A percentile compares a stretch with the other conserved stretches of the same genome.
Evolutionary conservation across 2,888 invertebrate species (phyloP).

Genomic region (Oscheius sp.): DNA sequence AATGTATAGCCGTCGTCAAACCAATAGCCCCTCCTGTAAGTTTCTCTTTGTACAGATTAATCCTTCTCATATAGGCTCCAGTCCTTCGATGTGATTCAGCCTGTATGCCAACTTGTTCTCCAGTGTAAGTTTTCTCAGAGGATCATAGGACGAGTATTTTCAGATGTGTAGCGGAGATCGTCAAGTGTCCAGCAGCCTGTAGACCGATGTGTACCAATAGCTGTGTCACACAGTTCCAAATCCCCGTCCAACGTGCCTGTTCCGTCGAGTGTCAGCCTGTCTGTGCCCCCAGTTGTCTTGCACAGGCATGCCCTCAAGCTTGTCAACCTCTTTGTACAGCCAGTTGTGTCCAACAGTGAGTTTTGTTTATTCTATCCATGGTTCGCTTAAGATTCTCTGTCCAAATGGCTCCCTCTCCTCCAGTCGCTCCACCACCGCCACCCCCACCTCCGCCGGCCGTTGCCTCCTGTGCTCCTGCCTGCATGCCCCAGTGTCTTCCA

Average conservation of each 20-base stretch:
- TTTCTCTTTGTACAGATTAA: too few relatives aligned
- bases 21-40: too few relatives aligned
- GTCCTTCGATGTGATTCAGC: constrained; percentile 44
- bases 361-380: not conserved
- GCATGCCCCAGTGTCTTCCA: constrained; percentile 50
- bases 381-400: constrained; percentile 33
- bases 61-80: constrained; percentile 27
- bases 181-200: constrained; percentile 47
- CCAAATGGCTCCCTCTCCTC: constrained; percentile 39
- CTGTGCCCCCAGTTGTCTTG: constrained; percentile 48
- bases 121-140: too few relatives aligned
- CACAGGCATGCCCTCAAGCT: constrained; percentile 45
- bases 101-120: constrained; percentile 46
- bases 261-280: constrained; percentile 51
- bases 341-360: constrained; percentile 46
- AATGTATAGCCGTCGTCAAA: constrained; percentile 54
- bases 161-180: constrained; percentile 50
- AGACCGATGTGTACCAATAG: constrained; percentile 55
- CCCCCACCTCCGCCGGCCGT: constrained; percentile 25
- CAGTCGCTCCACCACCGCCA: constrained; percentile 18
- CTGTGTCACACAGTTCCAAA: constrained; percentile 42
- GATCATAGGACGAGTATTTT: too few relatives aligned
- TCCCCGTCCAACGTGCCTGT: constrained; percentile 28
- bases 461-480: constrained; percentile 43
- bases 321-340: constrained; percentile 49